Evolutionary conservation across 2,797 vertebrate genomes (phyloP).

Genomic region (Lemur catta): DNA sequence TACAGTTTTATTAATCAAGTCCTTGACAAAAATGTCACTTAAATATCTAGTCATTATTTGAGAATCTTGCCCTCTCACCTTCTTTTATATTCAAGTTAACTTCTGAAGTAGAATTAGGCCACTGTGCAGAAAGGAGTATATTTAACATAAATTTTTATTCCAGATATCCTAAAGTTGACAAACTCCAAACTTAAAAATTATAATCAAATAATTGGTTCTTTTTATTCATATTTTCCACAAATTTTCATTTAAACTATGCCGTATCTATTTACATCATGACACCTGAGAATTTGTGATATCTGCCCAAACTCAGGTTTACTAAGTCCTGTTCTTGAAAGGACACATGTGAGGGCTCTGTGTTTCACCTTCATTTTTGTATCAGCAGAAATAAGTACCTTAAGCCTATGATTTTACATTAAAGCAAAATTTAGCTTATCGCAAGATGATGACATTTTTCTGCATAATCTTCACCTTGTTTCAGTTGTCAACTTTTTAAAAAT

Average conservation of each 20-base stretch:
- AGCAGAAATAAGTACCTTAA: not conserved
- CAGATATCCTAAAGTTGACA: not conserved
- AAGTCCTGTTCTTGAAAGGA: not conserved
- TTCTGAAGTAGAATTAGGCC: not conserved
- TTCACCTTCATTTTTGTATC: not conserved
- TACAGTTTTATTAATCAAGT: conserved; percentile 21
- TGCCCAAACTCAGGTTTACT: not conserved
- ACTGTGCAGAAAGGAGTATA: not conserved
- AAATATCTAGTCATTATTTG: not conserved
- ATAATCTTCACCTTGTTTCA: not conserved
- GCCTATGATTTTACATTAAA: not conserved
- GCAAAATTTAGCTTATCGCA: not conserved
- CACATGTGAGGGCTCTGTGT: not conserved
- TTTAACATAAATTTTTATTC: conserved; percentile 32
- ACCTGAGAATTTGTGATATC: not conserved
- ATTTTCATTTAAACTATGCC: not conserved
- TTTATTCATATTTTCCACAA: conserved; percentile 9
- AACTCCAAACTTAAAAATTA: conserved; percentile 4
- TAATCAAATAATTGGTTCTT: not conserved
- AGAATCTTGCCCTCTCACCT: not conserved
- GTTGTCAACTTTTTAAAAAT: not conserved
- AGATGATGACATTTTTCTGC: not conserved
- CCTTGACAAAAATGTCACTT: not conserved
- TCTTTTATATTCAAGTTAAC: not conserved
- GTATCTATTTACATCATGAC: not conserved